Evolutionary conservation across 1,140 invertebrate genomes (phyloP).

Genomic region (Oncopodura yosiiana): DNA sequence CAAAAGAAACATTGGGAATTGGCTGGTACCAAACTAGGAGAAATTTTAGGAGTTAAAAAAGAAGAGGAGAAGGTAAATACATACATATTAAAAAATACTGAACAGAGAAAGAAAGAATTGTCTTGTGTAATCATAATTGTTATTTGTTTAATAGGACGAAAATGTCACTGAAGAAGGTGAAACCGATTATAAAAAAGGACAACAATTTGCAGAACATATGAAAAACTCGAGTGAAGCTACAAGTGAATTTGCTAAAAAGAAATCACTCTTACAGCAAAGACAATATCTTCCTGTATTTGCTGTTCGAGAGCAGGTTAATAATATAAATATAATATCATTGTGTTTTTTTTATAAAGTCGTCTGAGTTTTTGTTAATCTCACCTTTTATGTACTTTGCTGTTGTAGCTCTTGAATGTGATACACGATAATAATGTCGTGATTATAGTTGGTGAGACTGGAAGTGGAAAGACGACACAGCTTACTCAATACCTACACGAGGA

Average conservation of each 20-base stretch:
- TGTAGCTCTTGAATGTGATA: slow-evolving; percentile 72
- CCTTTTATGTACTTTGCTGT: slow-evolving; percentile 17
- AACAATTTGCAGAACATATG: slow-evolving; percentile 96
- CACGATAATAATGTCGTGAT: slow-evolving; percentile 91
- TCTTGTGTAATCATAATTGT: background rate
- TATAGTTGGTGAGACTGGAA: slow-evolving; percentile 96
- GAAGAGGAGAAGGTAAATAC: slow-evolving; percentile 53
- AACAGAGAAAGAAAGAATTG: no score
- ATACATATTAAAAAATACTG: slow-evolving; percentile 2
- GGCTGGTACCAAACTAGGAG: slow-evolving; percentile 90
- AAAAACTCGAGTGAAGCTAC: slow-evolving; percentile 57
- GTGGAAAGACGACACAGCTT: slow-evolving; percentile 97
- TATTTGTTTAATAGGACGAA: slow-evolving; percentile 39
- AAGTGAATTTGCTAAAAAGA: slow-evolving; percentile 82
- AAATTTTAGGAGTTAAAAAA: slow-evolving; percentile 90
- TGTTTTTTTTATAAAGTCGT: background rate
- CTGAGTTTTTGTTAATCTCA: background rate
- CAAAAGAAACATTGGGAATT: slow-evolving; percentile 99
- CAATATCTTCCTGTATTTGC: slow-evolving; percentile 93
- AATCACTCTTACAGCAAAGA: slow-evolving; percentile 76
- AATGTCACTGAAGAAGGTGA: slow-evolving; percentile 51
- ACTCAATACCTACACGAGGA: slow-evolving; percentile 98
- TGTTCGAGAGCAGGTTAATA: slow-evolving; percentile 67
- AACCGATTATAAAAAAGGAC: slow-evolving; percentile 69
- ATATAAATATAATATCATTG: background rate